Percentiles rank a stretch among this genome's conserved stretches.
Evolutionary conservation across 2,888 invertebrate species (phyloP).

Genomic region (Achlya flavicornis): DNA sequence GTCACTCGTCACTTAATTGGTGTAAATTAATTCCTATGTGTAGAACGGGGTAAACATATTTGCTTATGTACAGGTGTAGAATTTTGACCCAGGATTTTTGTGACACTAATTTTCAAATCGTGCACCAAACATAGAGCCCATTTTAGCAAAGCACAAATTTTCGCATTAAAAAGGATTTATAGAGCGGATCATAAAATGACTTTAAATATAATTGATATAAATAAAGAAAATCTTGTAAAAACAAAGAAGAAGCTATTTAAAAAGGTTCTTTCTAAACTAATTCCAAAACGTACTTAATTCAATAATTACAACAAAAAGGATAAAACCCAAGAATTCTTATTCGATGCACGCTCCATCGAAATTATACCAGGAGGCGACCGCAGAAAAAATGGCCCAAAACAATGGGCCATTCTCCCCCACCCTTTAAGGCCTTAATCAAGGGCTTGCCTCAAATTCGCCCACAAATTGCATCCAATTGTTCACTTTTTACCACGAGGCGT

Average conservation of each 20-base stretch:
- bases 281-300: constrained; percentile 16
- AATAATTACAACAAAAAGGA: constrained; percentile 23
- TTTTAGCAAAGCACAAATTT: too few species aligned
- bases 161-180: too few species aligned
- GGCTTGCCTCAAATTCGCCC: constrained; percentile 78
- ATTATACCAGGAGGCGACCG: constrained; percentile 57
- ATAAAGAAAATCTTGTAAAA: too few species aligned
- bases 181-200: too few species aligned
- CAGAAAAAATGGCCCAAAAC: constrained; percentile 73
- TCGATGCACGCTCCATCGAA: constrained; percentile 62
- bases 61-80: not conserved
- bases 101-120: too few species aligned
- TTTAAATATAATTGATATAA: too few species aligned
- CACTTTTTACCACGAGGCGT: constrained; percentile 78
- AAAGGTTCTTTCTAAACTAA: constrained; percentile 16
- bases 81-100: not conserved
- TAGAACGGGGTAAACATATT: constrained; percentile 10
- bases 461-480: constrained; percentile 84
- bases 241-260: not conserved
- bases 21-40: constrained; percentile 24
- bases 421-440: constrained; percentile 74
- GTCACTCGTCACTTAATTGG: constrained; percentile 38
- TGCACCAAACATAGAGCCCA: too few species aligned
- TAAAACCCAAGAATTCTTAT: constrained; percentile 48
- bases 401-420: constrained; percentile 54